Evolutionary conservation across 2,113 vertebrate species (phyloP), one percentile per base, ranked within the genome.

Genomic region (Channa maculata): DNA sequence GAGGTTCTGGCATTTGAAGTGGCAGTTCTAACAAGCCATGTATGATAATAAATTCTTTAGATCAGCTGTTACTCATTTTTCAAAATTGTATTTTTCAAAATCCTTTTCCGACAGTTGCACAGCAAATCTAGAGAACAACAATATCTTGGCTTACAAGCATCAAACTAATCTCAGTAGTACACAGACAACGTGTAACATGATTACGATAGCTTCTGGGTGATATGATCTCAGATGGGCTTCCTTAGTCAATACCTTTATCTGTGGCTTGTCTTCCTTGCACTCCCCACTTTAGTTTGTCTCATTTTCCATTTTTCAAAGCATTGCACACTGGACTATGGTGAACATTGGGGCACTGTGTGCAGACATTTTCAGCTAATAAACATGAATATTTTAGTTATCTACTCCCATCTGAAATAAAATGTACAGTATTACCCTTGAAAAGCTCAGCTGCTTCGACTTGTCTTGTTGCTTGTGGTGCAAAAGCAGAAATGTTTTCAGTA

Each of bases 141-240:
- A 58, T 45, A 15, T 65, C 41, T 64, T 24, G 15, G 10, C 10
- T 33, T 9, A 14, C 3, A 38, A 43, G 24, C 54, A 8, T 34
- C 14, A 15, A 2, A 33, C 34, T 66, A 36, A 71, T 78, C 60
- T 52, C 39, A 70, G 49, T 55, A 12, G 24, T n/a, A 43, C 43
- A 70, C 9, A 34, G 37, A 36, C 36, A 50, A 24, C 51, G 58
- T 48, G 44, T 44, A 8, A 67, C 1, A 71, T 62, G 48, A 52
- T 58, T 63, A 12, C 2, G 6, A 45, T 52, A 48, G 60, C 60
- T 59, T 59, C 55, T 12, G 24, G 50, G 41, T 68, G 51, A 60
- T 81, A 57, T 39, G 33, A 63, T 63, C 79, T 78, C 12, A 10
- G 39, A 41, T 43, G 36, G 13, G 68, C 50, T 57, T 24, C 9